phyloP scores from a whole-genome alignment of 1,140 invertebrate species.

The Notospermus geniculatus region DNA sequence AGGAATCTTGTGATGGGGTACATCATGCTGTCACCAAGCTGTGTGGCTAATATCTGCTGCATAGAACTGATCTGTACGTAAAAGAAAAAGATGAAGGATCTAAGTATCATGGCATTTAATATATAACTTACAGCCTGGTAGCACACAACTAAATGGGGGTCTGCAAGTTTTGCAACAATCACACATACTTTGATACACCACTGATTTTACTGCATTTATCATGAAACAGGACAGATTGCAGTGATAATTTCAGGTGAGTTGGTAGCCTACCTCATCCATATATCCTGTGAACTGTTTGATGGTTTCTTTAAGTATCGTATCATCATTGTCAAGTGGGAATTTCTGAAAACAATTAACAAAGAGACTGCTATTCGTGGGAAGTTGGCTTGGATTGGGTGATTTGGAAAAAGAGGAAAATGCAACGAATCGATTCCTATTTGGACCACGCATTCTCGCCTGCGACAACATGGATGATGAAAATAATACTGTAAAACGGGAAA shows the following conservation, averaged over 20 bases:
- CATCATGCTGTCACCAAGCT: constrained; percentile 58
- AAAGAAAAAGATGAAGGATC: background rate
- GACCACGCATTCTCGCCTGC: too few relatives aligned
- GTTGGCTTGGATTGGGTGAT: too few relatives aligned
- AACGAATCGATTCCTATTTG: too few relatives aligned
- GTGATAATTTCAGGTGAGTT: too few relatives aligned
- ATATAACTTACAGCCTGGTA: background rate
- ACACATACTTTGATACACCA: too few relatives aligned
- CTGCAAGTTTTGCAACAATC: too few relatives aligned
- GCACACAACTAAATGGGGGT: too few relatives aligned
- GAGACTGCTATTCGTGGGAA: background rate
- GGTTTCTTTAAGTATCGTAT: constrained; percentile 55
- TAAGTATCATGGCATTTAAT: background rate
- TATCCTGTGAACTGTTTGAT: constrained; percentile 55
- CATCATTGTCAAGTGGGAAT: constrained; percentile 56
- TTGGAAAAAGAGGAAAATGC: too few relatives aligned
- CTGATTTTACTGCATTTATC: too few relatives aligned
- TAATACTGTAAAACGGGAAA: too few relatives aligned
- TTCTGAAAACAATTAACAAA: constrained; percentile 39
- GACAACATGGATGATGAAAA: too few relatives aligned
- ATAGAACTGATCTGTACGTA: constrained; percentile 56
- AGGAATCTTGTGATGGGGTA: constrained; percentile 57
- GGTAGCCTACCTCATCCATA: constrained; percentile 58
- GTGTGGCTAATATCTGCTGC: constrained; percentile 57
- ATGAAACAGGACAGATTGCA: too few relatives aligned